phyloP scores from a whole-genome alignment of 2,888 invertebrate species.

The Monochamus alternatus region DNA sequence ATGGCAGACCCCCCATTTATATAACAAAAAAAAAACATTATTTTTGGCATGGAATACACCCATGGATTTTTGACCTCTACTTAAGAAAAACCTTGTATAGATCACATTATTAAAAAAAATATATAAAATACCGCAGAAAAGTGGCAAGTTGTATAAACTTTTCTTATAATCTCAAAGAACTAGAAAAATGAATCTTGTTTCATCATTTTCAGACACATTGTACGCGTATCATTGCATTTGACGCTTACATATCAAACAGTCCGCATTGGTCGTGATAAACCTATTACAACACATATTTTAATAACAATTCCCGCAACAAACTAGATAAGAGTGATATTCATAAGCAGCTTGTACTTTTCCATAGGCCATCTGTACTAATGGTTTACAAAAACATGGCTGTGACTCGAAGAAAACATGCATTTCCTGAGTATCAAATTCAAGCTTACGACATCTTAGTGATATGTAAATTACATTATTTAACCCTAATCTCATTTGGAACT shows the following conservation, averaged over 20 bases:
- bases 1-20: too few relatives aligned
- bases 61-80: too few relatives aligned
- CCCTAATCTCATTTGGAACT: background rate
- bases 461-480: background rate
- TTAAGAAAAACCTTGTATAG: too few relatives aligned
- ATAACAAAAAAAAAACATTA: too few relatives aligned
- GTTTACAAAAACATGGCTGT: conserved; percentile 36
- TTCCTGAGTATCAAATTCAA: conserved; percentile 33
- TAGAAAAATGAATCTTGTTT: too few relatives aligned
- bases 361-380: conserved; percentile 46
- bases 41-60: too few relatives aligned
- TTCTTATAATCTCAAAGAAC: too few relatives aligned
- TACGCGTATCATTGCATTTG: background rate
- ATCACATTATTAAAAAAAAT: too few relatives aligned
- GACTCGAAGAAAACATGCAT: conserved; percentile 43
- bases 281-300: background rate
- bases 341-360: conserved; percentile 17
- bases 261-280: background rate
- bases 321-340: conserved; percentile 34
- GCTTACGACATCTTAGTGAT: background rate
- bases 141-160: too few relatives aligned
- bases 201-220: too few relatives aligned
- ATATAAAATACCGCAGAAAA: too few relatives aligned
- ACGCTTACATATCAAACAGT: background rate
- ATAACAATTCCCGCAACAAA: conserved; percentile 15